Conservation (phyloP, 2,888 invertebrate species). For the Pachycephus smyrnensis region DNA sequence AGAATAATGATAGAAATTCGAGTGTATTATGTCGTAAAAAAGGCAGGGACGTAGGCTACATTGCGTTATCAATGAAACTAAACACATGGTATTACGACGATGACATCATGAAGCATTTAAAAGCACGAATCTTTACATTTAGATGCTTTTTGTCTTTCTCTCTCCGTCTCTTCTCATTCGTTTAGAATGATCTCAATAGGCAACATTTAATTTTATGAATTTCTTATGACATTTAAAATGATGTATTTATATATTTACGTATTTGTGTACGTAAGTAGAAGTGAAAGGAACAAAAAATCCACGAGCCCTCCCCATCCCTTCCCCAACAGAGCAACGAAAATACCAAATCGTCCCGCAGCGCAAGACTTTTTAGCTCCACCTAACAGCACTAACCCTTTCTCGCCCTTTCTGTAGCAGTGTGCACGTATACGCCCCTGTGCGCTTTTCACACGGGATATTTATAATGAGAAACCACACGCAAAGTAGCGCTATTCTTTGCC, state of each 20-base stretch:
- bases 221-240: neutral
- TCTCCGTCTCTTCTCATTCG: neutral
- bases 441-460: slow-evolving; percentile 37
- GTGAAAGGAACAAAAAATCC: slow-evolving; percentile 16
- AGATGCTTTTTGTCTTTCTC: neutral
- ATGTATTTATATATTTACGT: slow-evolving; percentile 1
- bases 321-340: slow-evolving; percentile 57
- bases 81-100: neutral
- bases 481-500: slow-evolving; percentile 5
- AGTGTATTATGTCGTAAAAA: neutral
- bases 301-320: slow-evolving; percentile 17
- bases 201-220: neutral
- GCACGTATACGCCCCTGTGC: neutral
- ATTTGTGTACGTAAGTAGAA: slow-evolving; percentile 4
- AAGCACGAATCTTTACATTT: neutral
- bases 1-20: neutral
- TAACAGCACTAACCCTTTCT: neutral
- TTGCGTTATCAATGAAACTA: neutral
- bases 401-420: neutral
- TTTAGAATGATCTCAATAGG: neutral
- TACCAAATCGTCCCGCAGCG: slow-evolving; percentile 26
- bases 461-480: slow-evolving; percentile 42
- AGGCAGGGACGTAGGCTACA: neutral
- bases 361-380: slow-evolving; percentile 14
- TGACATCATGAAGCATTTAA: neutral